Base-by-base conservation (phyloP, 2,113 vertebrate genomes). In the Syrrhaptes paradoxus region DNA sequence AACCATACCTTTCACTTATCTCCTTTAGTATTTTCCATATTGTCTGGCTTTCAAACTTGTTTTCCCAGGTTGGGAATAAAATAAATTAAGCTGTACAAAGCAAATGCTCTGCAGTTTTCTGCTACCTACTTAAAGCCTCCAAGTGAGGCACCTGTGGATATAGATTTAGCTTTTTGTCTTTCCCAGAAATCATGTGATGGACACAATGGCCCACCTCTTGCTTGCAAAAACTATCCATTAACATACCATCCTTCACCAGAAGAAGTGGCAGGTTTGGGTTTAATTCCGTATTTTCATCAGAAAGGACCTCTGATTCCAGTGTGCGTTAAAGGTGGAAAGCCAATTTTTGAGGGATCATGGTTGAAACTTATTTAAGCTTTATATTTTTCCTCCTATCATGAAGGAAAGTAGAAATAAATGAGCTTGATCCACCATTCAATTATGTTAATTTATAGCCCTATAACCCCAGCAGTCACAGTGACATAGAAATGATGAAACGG, bases 401-500 rank as follows among this genome's bases (percentile, higher is more conserved):
- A 85, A 43, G 87, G 71, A 61, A 63, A 76, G 52, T 63, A 81
- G 89, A 91, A 95, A 93, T 80, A 94, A 94, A 95, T 79, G 78
- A 94, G 87, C 71, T 85, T 65, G 67, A 83, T 96, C 95, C 75
- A 10, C 65, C 73, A 68, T 83, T 95, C 68, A 92, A 28, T 95
- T 96, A 94, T 88, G 88, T 84, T 96, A 94, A 95, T 96, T 94
- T 92, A 72, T 34, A 90, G 88, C 70, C 61, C 61, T 93, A 11
- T 92, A 75, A 94, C 93, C 90, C 79, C 66, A 78, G 90, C 85
- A 96, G 80, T 94, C 71, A 32, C 79, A 51, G 70, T 84, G 93
- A 88, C 92, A 92, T 36, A 81, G 15, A 90, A 85, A 93, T 95
- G 95, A 89, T 94, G 85, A 90, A 87, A 89, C 61, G 38, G 78